Conservation (phyloP, 2,113 vertebrate species). For the Myxocyprinus asiaticus region DNA sequence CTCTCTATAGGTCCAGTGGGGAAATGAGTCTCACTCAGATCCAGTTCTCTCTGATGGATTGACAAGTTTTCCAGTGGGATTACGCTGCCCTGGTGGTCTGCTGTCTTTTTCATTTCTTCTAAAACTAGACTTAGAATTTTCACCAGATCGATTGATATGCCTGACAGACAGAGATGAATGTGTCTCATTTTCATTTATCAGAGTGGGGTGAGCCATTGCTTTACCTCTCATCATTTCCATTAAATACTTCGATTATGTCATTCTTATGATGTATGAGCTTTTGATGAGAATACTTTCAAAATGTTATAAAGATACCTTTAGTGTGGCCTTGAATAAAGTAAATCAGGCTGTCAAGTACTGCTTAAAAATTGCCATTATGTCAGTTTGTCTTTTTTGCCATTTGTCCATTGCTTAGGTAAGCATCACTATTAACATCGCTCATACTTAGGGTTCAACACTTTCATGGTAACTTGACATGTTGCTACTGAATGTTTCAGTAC, state of each 20-base stretch:
- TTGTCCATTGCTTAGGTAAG: no score
- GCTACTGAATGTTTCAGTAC: no score
- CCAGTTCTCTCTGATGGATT: slow-evolving; percentile 60
- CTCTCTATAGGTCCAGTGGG: slow-evolving; percentile 35
- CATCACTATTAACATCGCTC: no score
- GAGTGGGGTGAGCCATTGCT: slow-evolving; percentile 4
- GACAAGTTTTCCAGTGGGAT: slow-evolving; percentile 58
- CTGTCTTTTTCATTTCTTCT: slow-evolving; percentile 63
- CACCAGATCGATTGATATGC: slow-evolving; percentile 41
- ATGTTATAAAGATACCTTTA: not conserved
- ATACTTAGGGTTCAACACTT: no score
- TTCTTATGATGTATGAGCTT: not conserved
- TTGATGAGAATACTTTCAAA: not conserved
- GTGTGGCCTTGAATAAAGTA: not conserved
- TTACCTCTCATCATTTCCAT: slow-evolving; percentile 10
- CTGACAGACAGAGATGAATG: slow-evolving; percentile 35
- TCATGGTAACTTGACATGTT: no score
- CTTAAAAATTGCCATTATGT: not conserved
- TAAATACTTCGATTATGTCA: not conserved
- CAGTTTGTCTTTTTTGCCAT: no score
- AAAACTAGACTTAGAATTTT: slow-evolving; percentile 49
- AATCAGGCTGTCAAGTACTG: not conserved
- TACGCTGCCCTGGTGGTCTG: slow-evolving; percentile 47
- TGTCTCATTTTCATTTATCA: slow-evolving; percentile 30
- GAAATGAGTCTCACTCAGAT: slow-evolving; percentile 42